phyloP scores from a whole-genome alignment of 2,113 vertebrate species.

The Rhagologus leucostigma region DNA sequence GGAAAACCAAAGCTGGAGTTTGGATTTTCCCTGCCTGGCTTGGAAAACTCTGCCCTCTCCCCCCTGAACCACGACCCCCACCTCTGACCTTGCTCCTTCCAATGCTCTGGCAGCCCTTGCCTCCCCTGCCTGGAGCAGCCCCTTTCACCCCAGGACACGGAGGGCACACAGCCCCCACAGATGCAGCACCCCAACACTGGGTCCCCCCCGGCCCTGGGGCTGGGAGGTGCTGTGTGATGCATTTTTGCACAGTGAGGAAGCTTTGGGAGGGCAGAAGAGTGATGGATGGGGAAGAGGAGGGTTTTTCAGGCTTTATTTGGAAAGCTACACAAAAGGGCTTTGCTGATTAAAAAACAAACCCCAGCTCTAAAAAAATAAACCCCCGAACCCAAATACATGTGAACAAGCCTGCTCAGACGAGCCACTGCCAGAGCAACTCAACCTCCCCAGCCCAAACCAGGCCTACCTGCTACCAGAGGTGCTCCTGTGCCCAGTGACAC shows the following conservation, averaged over 20 bases:
- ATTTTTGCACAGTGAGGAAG: background rate
- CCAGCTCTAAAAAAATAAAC: slow-evolving; percentile 47
- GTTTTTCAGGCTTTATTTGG: slow-evolving; percentile 62
- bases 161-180: background rate
- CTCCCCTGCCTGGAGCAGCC: background rate
- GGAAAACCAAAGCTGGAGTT: background rate
- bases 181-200: background rate
- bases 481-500: background rate
- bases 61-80: fast-evolving
- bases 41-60: background rate
- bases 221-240: background rate
- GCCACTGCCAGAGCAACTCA: background rate
- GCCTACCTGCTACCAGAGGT: background rate
- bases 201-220: background rate
- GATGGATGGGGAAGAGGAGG: background rate
- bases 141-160: background rate
- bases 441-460: background rate
- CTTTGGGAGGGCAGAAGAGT: background rate
- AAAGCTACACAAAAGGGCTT: slow-evolving; percentile 60
- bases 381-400: background rate
- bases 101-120: fast-evolving
- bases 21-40: background rate
- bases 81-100: background rate
- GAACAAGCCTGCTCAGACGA: background rate
- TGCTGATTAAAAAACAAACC: slow-evolving; percentile 46